Conservation (phyloP, 2,113 vertebrate species). For the Xenopus borealis region DNA sequence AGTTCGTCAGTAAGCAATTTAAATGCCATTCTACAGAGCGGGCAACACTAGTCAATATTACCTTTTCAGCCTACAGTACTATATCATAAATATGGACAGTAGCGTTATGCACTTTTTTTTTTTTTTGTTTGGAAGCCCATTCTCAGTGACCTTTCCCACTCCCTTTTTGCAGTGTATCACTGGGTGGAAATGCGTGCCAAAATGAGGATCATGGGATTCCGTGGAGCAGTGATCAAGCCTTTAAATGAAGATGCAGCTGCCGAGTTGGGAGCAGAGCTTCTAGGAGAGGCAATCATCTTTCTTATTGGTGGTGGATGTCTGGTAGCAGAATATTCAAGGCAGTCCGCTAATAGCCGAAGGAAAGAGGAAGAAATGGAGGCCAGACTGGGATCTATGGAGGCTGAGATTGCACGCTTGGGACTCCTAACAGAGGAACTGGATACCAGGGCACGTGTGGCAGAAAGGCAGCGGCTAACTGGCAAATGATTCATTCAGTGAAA, state of each 20-base stretch:
- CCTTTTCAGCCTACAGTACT: too few relatives aligned
- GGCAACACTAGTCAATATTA: too few relatives aligned
- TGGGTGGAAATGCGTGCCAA: conserved; percentile 88
- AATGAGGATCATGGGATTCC: conserved; percentile 89
- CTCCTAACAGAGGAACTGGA: conserved; percentile 70
- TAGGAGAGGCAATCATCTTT: conserved; percentile 83
- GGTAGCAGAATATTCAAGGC: conserved; percentile 80
- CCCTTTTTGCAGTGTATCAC: conserved; percentile 76
- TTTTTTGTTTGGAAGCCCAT: too few relatives aligned
- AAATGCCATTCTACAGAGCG: too few relatives aligned
- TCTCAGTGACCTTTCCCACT: too few relatives aligned
- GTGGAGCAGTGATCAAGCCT: conserved; percentile 69
- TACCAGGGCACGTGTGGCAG: conserved; percentile 62
- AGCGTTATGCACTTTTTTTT: too few relatives aligned
- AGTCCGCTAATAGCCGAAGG: conserved; percentile 60
- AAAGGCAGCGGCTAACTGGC: conserved; percentile 48
- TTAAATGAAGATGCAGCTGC: conserved; percentile 78
- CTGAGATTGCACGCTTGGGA: conserved; percentile 62
- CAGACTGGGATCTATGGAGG: conserved; percentile 61
- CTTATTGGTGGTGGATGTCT: conserved; percentile 73
- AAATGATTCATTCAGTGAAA: conserved; percentile 48
- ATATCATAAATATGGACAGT: too few relatives aligned
- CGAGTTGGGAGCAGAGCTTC: conserved; percentile 83
- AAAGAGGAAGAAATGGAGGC: conserved; percentile 66
- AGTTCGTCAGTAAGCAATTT: too few relatives aligned